Conservation (phyloP, 2,113 vertebrate species). For the Phalacrocorax aristotelis region DNA sequence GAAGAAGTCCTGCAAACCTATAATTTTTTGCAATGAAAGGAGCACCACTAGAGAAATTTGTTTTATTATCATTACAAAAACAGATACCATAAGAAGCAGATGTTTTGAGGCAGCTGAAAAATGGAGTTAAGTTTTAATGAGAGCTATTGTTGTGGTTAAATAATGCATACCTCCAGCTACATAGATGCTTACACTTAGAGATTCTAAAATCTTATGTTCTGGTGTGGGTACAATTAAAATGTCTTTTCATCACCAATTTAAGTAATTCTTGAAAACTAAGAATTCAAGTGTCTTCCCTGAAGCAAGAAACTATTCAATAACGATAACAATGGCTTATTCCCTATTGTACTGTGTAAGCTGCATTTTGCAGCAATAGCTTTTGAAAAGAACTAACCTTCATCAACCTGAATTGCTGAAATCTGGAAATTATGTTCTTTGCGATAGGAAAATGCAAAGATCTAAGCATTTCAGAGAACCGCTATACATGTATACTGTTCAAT, state of each 20-base stretch:
- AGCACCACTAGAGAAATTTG: not conserved
- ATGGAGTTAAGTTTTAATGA: conserved; percentile 32
- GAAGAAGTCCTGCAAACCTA: not conserved
- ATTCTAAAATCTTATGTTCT: not conserved
- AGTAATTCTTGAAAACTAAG: conserved; percentile 22
- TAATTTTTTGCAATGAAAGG: not conserved
- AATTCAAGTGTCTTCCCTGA: conserved; percentile 4
- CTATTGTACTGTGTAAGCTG: not conserved
- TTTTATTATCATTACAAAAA: conserved; percentile 9
- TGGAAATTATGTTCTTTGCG: not conserved
- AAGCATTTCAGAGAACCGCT: not conserved
- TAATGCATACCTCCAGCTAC: conserved; percentile 8
- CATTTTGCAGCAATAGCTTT: not conserved
- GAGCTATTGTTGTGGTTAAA: conserved; percentile 22
- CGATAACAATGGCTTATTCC: not conserved
- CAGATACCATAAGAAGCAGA: not conserved
- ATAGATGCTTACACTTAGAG: not conserved
- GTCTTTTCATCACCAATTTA: conserved; percentile 22
- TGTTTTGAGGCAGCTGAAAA: conserved; percentile 19
- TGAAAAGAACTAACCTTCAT: not conserved
- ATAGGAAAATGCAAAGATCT: not conserved
- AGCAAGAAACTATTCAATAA: conserved; percentile 12
- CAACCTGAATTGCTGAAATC: not conserved
- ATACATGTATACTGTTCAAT: not conserved
- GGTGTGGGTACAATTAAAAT: not conserved